Base-by-base conservation (phyloP, 2,888 invertebrate genomes). In the Tachystola acroxantha region DNA sequence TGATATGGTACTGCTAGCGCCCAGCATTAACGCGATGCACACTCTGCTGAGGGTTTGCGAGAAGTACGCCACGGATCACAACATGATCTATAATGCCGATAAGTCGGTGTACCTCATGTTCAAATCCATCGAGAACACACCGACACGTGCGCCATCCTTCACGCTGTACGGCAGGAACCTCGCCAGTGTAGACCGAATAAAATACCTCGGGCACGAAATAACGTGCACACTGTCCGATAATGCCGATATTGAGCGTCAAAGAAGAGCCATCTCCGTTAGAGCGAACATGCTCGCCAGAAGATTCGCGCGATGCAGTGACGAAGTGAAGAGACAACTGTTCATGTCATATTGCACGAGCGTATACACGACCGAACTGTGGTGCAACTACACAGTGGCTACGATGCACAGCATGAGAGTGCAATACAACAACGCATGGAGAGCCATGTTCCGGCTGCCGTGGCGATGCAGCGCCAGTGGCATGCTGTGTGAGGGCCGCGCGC, bases 11-110 rank as follows among this genome's bases (percentile, higher is more conserved):
- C 6, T 27, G 27, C 27, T 27, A 7, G 11, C 12, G 1, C 11
- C 27, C 7, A 10, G 46, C 46, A 50, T 39, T 0, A 3, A 30
- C n/a, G 24, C 24, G 1, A 3, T 24, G 2, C 9, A n/a, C 2
- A 4, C 7, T 1, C n/a, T 24, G n/a, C n/a, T 24, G 24, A 1
- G n/a, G n/a, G n/a, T n/a, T n/a, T 24, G 24, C n/a, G 24, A 24
- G n/a, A n/a, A 6, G 1, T 24, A 24, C 4, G 24, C 24, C 1
- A 4, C 7, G 4, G n/a, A 7, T n/a, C 24, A 24, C n/a, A n/a
- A n/a, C 1, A 2, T 24, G n/a, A 24, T n/a, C 4, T 24, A 24
- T n/a, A 24, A 24, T n/a, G 1, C 24, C 1, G n/a, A 24, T 1
- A 24, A 24, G 24, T n/a, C 9, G 7, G 24, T n/a, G n/a, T 2